Base-by-base conservation (phyloP, 2,888 invertebrate species). In the Elysia crispata region DNA sequence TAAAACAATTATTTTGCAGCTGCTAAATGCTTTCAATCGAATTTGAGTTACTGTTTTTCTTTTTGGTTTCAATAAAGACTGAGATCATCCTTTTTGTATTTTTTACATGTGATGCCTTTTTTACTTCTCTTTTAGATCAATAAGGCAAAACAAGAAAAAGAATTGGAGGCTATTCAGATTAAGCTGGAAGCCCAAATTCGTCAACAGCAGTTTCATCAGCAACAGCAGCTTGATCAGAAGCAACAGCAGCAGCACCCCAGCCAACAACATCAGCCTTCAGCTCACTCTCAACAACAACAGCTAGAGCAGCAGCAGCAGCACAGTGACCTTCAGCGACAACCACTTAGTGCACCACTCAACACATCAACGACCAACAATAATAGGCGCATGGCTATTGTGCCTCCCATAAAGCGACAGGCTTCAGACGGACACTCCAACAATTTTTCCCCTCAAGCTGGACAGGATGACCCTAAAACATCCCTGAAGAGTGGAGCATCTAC, bases 321-420 rank as follows among this genome's bases (percentile, higher is more conserved):
- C 33, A 54, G 30, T 20, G 50, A 64, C 25, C 31, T 66, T 28
- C 79, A 74, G 31, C 73, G 73, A 54, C 79, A 79, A 64, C 31
- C 30, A 18, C 67, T 79, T 0, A 72, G 28, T 41, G 41, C 41
- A 41, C 41, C 41, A 41, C 76, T 76, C 13, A 54, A 69, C 28
- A 60, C 76, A 23, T 76, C 82, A 28, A 75, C 67, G n/a, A 67
- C 82, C 25, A 57, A 57, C 67, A 79, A 60, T 60, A 50, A 74
- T 8, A 60, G 82, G 23, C 75, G 82, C 20, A 79, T 82, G 79
- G 82, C 82, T 62, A 82, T 82, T 20, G 82, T 79, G 13, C 79
- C 79, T 20, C 79, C 82, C 20, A 50, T 81, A n/a, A 79, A 79
- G 41, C 79, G 81, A 6, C 79, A 75, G 30, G 33, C 69, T n/a